Evolutionary conservation across 2,888 invertebrate genomes (phyloP).

Genomic region (Oasisia sp.): DNA sequence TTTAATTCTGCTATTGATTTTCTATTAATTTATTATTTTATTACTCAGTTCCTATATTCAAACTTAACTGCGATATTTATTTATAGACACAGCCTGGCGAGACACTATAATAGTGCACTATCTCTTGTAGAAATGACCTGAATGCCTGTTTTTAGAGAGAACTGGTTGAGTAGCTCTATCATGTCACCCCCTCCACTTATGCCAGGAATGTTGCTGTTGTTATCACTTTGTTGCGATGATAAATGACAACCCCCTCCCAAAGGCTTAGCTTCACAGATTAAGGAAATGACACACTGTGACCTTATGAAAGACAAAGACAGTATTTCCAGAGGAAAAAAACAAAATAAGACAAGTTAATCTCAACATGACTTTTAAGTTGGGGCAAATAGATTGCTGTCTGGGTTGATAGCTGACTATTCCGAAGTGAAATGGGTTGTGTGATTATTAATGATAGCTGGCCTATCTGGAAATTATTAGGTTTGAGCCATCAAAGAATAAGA

Average conservation of each 20-base stretch:
- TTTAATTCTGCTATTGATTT: not conserved
- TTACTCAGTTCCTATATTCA: not conserved
- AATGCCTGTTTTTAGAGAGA: not conserved
- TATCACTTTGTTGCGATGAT: not conserved
- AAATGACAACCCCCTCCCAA: not conserved
- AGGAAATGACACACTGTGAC: not conserved
- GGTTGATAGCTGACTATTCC: not conserved
- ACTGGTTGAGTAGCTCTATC: not conserved
- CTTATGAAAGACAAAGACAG: no score
- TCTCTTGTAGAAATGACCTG: not conserved
- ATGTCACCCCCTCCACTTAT: not conserved
- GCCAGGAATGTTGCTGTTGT: slow-evolving; percentile 1
- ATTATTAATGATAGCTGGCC: not conserved
- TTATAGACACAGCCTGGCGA: not conserved
- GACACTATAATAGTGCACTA: not conserved
- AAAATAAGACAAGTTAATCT: not conserved
- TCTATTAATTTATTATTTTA: not conserved
- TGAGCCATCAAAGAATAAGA: not conserved
- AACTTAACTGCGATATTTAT: not conserved
- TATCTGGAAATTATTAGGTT: not conserved
- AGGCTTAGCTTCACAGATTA: not conserved
- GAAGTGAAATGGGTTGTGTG: not conserved
- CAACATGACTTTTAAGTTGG: not conserved
- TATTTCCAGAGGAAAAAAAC: not conserved
- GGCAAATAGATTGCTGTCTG: not conserved